These are phyloP conservation scores for Macrobrachium nipponense DNA, from an alignment of 1,140 invertebrate genomes.

Conservation along the genomic window DNA sequence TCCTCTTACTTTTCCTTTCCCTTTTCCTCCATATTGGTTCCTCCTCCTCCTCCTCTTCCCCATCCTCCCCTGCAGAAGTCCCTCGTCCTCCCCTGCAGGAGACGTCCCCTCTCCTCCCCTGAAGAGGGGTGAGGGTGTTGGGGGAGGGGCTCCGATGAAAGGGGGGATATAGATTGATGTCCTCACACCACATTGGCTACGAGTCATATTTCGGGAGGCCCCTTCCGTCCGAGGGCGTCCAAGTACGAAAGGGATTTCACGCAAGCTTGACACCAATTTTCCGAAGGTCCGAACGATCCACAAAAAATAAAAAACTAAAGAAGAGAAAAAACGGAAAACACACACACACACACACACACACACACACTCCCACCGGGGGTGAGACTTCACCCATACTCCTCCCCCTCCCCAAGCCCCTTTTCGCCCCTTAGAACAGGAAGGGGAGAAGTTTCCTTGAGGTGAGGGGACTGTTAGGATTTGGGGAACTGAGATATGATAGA, in stretches of 20 bases:
- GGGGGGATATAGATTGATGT: constrained; percentile 37
- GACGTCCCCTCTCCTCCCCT: neutral
- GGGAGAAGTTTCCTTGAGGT: too few species aligned
- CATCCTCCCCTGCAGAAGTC: too few species aligned
- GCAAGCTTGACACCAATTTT: constrained; percentile 56
- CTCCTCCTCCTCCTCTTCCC: too few species aligned
- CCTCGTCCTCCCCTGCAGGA: neutral
- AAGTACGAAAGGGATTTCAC: constrained; percentile 45
- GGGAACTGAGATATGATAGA: too few species aligned
- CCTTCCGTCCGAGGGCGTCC: constrained; percentile 30
- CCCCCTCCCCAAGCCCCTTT: too few species aligned
- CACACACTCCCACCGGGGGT: too few species aligned
- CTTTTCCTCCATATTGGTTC: too few species aligned
- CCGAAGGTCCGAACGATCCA: constrained; percentile 36
- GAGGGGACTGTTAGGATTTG: too few species aligned
- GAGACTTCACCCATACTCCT: too few species aligned
- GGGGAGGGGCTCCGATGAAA: neutral
- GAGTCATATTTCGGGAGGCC: constrained; percentile 47
- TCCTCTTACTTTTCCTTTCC: too few species aligned
- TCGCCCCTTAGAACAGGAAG: too few species aligned
- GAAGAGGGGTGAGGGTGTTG: neutral
- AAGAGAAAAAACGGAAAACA: neutral
- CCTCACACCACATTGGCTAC: constrained; percentile 43
- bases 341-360: neutral
- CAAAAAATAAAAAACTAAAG: constrained; percentile 12